These are phyloP conservation scores for Steatocranus sp. DNA, from an alignment of 2,797 vertebrate species.

Conservation along the genomic window DNA sequence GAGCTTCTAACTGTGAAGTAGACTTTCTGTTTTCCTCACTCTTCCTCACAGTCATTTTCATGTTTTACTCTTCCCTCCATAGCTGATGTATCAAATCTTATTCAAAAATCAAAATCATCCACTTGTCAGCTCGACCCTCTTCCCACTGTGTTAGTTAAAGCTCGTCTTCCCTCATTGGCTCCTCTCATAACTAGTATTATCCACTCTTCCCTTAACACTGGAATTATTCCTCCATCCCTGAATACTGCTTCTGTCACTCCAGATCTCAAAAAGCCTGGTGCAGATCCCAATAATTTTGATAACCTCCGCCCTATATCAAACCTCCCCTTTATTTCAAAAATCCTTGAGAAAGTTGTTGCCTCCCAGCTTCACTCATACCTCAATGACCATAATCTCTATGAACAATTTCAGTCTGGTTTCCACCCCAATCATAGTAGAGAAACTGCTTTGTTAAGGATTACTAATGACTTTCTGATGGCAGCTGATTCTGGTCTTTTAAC, in stretches of 20 bases:
- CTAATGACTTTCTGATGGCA: no score
- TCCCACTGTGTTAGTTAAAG: background rate
- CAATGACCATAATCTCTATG: fast-evolving
- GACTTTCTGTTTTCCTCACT: background rate
- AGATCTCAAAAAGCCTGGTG: fast-evolving
- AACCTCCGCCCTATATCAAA: fast-evolving
- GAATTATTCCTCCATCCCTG: background rate
- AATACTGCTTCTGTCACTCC: fast-evolving
- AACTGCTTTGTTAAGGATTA: no score
- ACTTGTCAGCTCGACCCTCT: background rate
- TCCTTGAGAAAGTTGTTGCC: background rate
- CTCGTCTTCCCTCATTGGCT: background rate
- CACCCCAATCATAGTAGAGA: fast-evolving
- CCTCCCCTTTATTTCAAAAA: fast-evolving
- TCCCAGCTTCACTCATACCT: background rate
- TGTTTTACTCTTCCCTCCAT: background rate
- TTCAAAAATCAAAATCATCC: background rate
- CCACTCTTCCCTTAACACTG: background rate
- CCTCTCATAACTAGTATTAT: background rate
- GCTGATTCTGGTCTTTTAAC: no score
- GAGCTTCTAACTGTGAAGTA: background rate
- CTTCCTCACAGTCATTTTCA: background rate
- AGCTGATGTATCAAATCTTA: background rate
- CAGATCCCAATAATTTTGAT: fast-evolving
- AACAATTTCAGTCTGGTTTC: background rate